Evolutionary conservation across 2,888 invertebrate species (phyloP), one percentile per base, ranked within the genome.

Genomic region (Drosophila planitibia): DNA sequence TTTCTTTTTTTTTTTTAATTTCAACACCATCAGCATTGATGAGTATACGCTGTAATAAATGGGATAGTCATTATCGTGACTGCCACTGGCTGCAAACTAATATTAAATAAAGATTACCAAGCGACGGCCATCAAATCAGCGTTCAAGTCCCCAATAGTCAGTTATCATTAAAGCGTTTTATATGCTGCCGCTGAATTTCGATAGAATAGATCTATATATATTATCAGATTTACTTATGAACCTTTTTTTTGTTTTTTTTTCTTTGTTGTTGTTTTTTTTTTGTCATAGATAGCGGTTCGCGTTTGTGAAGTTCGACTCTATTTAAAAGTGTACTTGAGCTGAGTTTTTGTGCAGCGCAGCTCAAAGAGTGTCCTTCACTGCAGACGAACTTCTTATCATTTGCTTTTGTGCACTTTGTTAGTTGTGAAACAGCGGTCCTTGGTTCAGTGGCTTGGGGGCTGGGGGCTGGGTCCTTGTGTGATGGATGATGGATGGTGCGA

Each of bases 11-110:
- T 12, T 28, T 9, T 4, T 28, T 9, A 4, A 71, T 78, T 66
- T 70, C 54, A 76, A 28, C 52, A 63, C 52, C 74, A 81, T 75
- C 75, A 72, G 76, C 82, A 82, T 74, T 75, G 75, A 81, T 72
- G 47, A 83, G 66, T 53, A 39, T 53, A 55, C 53, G 57, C 32
- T 57, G 69, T 68, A 73, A 72, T 76, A 72, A 35, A 66, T 68
- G 76, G 61, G 52, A 59, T 59, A 54, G 72, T 74, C 70, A 70
- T 82, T 60, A 71, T 53, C 54, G 68, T 54, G 28, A 44, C 58
- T 61, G 64, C 49, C 57, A 16, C 30, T 30, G 66, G 35, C 66
- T 54, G 44, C 7, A 28, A 25, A 28, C 57, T 59, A 49, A 68
- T 74, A 74, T 73, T 68, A 77, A 85, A 70, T 69, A 79, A 67